Percentiles rank a stretch among this genome's conserved stretches.
phyloP scores from a whole-genome alignment of 2,797 vertebrate species.

The Anguilla marmorata region DNA sequence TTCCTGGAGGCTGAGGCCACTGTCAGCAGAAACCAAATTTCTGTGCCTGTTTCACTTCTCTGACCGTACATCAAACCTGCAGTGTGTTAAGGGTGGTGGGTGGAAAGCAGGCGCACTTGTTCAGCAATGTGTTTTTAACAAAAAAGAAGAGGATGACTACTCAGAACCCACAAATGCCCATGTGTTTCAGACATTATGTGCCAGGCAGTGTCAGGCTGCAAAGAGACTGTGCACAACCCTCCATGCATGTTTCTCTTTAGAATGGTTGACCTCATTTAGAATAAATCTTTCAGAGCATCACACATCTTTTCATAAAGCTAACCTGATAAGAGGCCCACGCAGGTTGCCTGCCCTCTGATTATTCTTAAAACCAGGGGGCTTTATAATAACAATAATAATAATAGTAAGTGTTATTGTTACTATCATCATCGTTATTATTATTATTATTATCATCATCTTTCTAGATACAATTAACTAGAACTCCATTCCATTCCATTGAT shows the following conservation, averaged over 20 bases:
- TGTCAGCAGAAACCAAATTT: constrained; percentile 9
- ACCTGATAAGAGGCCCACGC: neutral
- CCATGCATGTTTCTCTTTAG: neutral
- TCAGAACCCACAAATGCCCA: neutral
- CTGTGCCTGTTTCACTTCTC: neutral
- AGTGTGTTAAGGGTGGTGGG: neutral
- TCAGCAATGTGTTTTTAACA: neutral
- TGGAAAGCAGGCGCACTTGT: neutral
- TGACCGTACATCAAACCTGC: neutral
- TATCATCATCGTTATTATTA: neutral
- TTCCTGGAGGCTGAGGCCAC: neutral
- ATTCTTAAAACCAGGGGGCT: neutral
- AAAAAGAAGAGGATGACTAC: neutral
- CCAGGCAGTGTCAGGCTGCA: neutral
- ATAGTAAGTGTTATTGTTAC: neutral
- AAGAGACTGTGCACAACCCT: neutral
- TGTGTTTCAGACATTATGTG: neutral
- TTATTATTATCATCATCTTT: neutral
- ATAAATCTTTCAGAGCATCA: neutral
- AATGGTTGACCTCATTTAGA: neutral
- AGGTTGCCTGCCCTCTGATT: neutral
- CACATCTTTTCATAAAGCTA: neutral
- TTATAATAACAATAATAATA: neutral
- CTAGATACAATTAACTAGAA: neutral
- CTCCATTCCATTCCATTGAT: neutral